phyloP scores from a whole-genome alignment of 2,888 invertebrate genomes.

The Heliconius hortense region DNA sequence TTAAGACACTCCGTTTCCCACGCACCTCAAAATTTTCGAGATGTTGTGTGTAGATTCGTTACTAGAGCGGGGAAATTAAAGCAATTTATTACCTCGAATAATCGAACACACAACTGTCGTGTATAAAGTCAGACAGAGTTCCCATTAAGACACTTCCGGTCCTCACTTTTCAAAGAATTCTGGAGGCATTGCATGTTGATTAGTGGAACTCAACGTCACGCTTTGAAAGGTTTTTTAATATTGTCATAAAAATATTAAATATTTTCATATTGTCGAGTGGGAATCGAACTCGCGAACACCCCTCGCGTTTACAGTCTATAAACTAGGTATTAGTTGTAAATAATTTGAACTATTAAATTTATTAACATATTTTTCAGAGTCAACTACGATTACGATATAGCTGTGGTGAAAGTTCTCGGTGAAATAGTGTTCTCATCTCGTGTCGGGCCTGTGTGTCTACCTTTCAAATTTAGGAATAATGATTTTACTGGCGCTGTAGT shows the following conservation, averaged over 20 bases:
- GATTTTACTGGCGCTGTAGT: slow-evolving; percentile 62
- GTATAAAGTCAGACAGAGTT: too few species aligned
- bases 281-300: background rate
- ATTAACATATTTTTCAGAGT: slow-evolving; percentile 48
- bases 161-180: too few species aligned
- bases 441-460: slow-evolving; percentile 85
- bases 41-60: too few species aligned
- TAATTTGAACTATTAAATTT: background rate
- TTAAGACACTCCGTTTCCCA: too few species aligned
- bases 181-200: background rate
- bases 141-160: too few species aligned
- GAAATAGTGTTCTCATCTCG: slow-evolving; percentile 71
- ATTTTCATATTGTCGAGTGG: background rate
- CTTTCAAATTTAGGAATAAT: slow-evolving; percentile 71
- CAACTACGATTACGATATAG: slow-evolving; percentile 79
- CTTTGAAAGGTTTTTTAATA: background rate
- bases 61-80: too few species aligned
- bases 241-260: background rate
- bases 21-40: too few species aligned
- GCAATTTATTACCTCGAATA: too few species aligned
- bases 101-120: too few species aligned
- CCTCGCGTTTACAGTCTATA: too few species aligned
- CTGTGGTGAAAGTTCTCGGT: slow-evolving; percentile 62
- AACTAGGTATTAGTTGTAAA: background rate
- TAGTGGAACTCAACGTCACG: background rate